Conservation (phyloP, 2,113 vertebrate species). For the Lamprologus lemairii region DNA sequence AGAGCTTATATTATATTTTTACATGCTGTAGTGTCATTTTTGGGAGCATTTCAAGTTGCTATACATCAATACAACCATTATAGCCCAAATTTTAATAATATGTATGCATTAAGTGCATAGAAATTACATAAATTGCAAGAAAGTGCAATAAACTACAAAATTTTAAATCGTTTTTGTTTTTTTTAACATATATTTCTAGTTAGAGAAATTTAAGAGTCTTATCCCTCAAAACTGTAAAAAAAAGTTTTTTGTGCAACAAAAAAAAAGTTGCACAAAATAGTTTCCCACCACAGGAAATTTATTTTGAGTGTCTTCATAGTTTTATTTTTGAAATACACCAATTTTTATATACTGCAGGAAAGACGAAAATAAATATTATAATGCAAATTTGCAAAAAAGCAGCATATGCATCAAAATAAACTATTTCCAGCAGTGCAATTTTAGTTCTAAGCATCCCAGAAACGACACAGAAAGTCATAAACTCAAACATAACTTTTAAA, state of each 20-base stretch:
- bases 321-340: too few species aligned
- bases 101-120: background rate
- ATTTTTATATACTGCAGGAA: too few species aligned
- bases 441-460: too few species aligned
- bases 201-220: background rate
- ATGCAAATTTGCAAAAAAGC: too few species aligned
- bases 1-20: background rate
- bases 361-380: too few species aligned
- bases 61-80: background rate
- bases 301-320: too few species aligned
- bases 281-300: background rate
- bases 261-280: background rate
- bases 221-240: background rate
- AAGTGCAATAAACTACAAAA: accelerated
- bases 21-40: background rate
- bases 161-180: background rate
- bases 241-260: background rate
- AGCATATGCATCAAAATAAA: too few species aligned
- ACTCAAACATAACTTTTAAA: too few species aligned
- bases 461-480: too few species aligned
- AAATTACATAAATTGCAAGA: background rate
- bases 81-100: background rate
- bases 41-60: background rate
- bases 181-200: background rate
- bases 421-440: too few species aligned